Base-by-base conservation (phyloP, 2,888 invertebrate species). In the Eupelmus urozonus region DNA sequence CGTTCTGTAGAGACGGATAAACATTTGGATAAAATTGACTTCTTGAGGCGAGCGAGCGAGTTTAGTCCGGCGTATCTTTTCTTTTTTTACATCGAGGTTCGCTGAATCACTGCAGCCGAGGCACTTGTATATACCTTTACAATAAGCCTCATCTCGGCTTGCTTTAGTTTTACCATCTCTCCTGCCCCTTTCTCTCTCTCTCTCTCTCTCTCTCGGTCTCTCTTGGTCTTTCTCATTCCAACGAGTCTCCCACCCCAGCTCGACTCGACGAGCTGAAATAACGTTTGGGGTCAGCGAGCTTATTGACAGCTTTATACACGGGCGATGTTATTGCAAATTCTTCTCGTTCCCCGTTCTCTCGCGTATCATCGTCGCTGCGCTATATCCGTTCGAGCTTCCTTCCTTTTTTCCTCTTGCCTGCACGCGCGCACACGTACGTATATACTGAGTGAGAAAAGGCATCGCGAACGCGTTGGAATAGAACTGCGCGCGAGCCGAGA, bases 321-420 rank as follows among this genome's bases (percentile, higher is more conserved):
- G 82, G 80, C 83, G 83, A 83, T 86, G 83, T 86, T 86, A 86
- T 86, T 86, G 83, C 83, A 81, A 83, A 86, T 85, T 84, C 83
- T 72, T 75, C 74, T 70, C 75, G 34, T 78, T 66, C 63, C 55
- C 57, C 42, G 25, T 13, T 23, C 40, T 34, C 49, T 9, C 51
- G 3, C 65, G 62, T 62, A 71, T 71, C 69, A 59, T 59, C 71
- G 57, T 34, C 57, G 20, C 60, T 29, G 34, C 23, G 49, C 53
- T 75, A 69, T 77, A 74, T 80, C 60, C 70, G 71, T 75, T 59
- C 63, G 77, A 53, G 59, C 51, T 66, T 29, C 51, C 66, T 51
- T 76, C 57, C 66, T 77, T 74, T 66, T 81, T 51, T 55, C 55
- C 16, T 45, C 16, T 69, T 49, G 42, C n/a, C n/a, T n/a, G n/a